These are phyloP conservation scores for roundworm (Caenorhabditis elegans) DNA, from an alignment of 1,140 invertebrate genomes.

Conservation along the genomic window DNA sequence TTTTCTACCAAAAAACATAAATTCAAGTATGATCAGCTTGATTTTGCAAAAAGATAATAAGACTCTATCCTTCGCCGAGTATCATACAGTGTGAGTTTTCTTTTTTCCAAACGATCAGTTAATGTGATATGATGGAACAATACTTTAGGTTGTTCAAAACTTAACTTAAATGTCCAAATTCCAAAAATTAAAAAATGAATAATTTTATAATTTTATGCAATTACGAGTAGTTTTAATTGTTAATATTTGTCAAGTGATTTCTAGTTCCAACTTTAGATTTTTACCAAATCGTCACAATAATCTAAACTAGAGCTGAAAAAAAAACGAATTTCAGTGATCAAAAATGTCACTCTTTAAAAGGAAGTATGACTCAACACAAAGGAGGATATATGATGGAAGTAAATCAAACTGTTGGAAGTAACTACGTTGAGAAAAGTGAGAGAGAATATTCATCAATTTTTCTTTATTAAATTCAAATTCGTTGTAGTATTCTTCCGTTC, in stretches of 20 bases:
- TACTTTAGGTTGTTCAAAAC: no score
- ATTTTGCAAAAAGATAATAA: not conserved
- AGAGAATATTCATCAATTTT: not conserved
- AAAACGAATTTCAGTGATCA: not conserved
- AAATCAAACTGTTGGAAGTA: not conserved
- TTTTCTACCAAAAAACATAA: conserved; percentile 36
- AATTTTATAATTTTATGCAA: no score
- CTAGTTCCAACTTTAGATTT: no score
- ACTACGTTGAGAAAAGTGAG: not conserved
- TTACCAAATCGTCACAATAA: not conserved
- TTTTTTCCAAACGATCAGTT: no score
- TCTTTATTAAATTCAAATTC: not conserved
- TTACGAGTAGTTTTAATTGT: no score
- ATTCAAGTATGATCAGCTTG: conserved; percentile 35
- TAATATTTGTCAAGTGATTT: no score
- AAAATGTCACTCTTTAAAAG: not conserved
- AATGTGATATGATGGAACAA: no score
- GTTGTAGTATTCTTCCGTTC: conserved; percentile 36
- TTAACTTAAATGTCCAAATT: no score
- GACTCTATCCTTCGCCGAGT: conserved; percentile 26
- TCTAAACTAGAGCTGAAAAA: not conserved
- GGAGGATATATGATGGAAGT: conserved; percentile 30
- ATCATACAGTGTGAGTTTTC: conserved; percentile 34
- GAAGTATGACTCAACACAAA: conserved; percentile 31
- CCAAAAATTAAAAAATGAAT: no score